These are phyloP conservation scores for Sandelia bainsii DNA, from an alignment of 2,797 vertebrate genomes.

Conservation along the genomic window DNA sequence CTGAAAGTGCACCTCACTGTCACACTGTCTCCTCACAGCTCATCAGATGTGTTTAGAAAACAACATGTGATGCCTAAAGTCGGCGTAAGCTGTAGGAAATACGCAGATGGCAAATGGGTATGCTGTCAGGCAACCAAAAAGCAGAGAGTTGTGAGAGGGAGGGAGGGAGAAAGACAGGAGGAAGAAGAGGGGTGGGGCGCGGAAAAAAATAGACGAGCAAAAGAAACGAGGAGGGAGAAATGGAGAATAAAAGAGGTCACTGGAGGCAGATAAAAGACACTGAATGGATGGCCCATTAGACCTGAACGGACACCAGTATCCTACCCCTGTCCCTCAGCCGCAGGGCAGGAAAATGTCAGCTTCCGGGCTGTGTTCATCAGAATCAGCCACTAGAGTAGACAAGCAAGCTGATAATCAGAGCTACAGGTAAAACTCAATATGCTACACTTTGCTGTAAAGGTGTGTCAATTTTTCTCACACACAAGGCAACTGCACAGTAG, in stretches of 20 bases:
- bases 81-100: conserved; percentile 31
- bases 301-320: conserved; percentile 74
- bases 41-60: conserved; percentile 56
- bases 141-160: conserved; percentile 23
- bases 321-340: conserved; percentile 30
- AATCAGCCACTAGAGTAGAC: conserved; percentile 65
- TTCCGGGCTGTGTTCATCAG: conserved; percentile 70
- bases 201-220: conserved; percentile 50
- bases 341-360: conserved; percentile 73
- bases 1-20: conserved; percentile 29
- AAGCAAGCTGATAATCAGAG: conserved; percentile 63
- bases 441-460: conserved; percentile 63
- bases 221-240: conserved; percentile 62
- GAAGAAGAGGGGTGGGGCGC: conserved; percentile 7
- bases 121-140: conserved; percentile 27
- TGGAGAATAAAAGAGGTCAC: conserved; percentile 76
- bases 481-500: conserved; percentile 24
- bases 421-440: conserved; percentile 58
- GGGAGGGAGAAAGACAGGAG: conserved; percentile 2
- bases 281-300: conserved; percentile 79
- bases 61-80: conserved; percentile 59
- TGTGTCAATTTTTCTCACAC: conserved; percentile 59
- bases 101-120: conserved; percentile 30
- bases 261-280: conserved; percentile 77
- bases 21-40: conserved; percentile 35